Base-by-base conservation (phyloP, 1,140 invertebrate species). In the Nymphalis io region DNA sequence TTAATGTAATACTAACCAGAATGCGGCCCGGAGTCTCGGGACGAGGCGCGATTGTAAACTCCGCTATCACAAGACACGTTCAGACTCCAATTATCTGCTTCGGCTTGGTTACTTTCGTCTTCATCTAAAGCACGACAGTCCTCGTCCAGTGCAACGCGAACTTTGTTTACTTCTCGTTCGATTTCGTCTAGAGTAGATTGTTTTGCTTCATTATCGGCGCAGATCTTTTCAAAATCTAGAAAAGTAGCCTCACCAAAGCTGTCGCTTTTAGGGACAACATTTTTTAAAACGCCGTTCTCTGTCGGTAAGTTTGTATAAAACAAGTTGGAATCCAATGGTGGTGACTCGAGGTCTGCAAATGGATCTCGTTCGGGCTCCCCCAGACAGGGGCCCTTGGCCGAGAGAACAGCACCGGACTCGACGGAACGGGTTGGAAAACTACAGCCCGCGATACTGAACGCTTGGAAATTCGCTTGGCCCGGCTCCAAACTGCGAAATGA, bases 21-120 rank as follows among this genome's bases (percentile, higher is more conserved):
- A 78, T 92, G 89, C 21, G 92, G 92, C 27, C 90, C 92, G 23
- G 92, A 92, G 73, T 92, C 92, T 63, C 93, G 92, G 23, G 93
- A 93, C 60, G 93, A 93, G 70, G 93, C 93, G 63, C 93, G 92
- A 69, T 93, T 93, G 79, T 92, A 93, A 42, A 92, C 90, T 62
- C 92, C 92, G 74, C 92, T 93, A 73, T 94, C 93, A 74, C 87
- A 92, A 21, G 92, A 92, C 46, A 92, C 90, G 83, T 92, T 92
- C 55, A 92, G 73, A 65, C 90, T 92, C 90, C 92, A 92, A 74
- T 91, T 91, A 70, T 92, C 91, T 1, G 83, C 85, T 71, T 92
- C 90, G 2, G 80, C 88, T 61, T 89, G 89, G 33, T 89, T 87
- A 18, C 81, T 75, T 48, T 91, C 89, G 78, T 90, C 87, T 74